These are phyloP conservation scores for Argentina silus DNA, from an alignment of 2,797 vertebrate species.

Conservation along the genomic window DNA sequence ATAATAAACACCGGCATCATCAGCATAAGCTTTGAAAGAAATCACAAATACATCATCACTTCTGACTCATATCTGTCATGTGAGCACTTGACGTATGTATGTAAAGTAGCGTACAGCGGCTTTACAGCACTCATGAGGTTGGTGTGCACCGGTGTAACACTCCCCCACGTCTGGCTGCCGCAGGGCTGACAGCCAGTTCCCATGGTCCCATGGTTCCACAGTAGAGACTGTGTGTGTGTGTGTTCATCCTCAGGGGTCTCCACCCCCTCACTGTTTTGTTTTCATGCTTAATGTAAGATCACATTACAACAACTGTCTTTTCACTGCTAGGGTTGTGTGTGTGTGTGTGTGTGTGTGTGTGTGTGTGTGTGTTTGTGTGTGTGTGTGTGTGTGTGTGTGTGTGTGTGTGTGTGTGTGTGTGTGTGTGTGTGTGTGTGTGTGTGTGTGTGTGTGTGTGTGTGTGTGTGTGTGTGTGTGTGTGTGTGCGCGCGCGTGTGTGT, in stretches of 20 bases:
- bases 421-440: conserved; percentile 35
- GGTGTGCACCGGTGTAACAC: conserved; percentile 50
- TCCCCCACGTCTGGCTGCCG: conserved; percentile 63
- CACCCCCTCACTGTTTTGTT: conserved; percentile 75
- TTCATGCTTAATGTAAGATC: conserved; percentile 77
- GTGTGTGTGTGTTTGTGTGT: background rate
- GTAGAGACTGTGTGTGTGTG: conserved; percentile 50
- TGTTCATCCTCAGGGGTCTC: conserved; percentile 65
- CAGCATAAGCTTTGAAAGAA: no score
- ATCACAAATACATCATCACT: background rate
- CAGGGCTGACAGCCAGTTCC: conserved; percentile 68
- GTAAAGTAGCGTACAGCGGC: background rate
- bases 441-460: conserved; percentile 10
- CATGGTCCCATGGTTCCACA: conserved; percentile 72
- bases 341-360: conserved; percentile 31
- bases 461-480: conserved; percentile 1
- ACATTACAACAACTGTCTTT: conserved; percentile 63
- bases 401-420: conserved; percentile 36
- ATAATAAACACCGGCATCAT: background rate
- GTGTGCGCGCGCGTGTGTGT: conserved; percentile 46
- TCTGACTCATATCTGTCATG: background rate
- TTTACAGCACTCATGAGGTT: background rate
- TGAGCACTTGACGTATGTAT: background rate
- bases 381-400: conserved; percentile 31
- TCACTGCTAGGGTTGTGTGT: conserved; percentile 21